A percentile compares a stretch with the other conserved stretches of the same genome.
phyloP scores from a whole-genome alignment of 92 coral and sea anemone genomes.

The Zoanthus gigantus region DNA sequence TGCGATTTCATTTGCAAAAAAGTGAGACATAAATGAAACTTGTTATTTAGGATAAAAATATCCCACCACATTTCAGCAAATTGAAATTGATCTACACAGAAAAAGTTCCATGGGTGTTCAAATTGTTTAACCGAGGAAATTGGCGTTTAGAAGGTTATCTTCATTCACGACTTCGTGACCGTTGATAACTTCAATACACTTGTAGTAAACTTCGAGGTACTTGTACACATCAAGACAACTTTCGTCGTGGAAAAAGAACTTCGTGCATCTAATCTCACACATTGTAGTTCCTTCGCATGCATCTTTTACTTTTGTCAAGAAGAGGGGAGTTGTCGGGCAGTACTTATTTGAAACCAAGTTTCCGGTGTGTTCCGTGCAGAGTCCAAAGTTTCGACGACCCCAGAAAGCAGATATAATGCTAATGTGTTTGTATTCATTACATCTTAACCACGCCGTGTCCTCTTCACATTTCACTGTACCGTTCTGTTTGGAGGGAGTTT shows the following conservation, averaged over 20 bases:
- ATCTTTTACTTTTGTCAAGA: slow-evolving; percentile 98
- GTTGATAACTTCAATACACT: slow-evolving; percentile 99
- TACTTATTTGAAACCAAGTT: slow-evolving; percentile 78
- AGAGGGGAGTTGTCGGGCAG: slow-evolving; percentile 96
- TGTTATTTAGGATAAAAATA: slow-evolving; percentile 33
- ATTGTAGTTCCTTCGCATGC: slow-evolving; percentile 99
- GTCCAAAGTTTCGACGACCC: slow-evolving; percentile 99
- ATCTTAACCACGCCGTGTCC: slow-evolving; percentile 99
- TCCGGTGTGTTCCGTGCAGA: slow-evolving; percentile 99
- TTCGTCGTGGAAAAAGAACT: slow-evolving; percentile 94
- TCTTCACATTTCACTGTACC: slow-evolving; percentile 99
- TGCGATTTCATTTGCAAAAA: slow-evolving; percentile 61
- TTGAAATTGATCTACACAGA: slow-evolving; percentile 34
- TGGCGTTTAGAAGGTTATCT: slow-evolving; percentile 98
- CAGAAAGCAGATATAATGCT: slow-evolving; percentile 99
- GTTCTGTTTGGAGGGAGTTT: slow-evolving; percentile 65
- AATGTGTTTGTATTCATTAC: slow-evolving; percentile 99
- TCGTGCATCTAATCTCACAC: slow-evolving; percentile 99
- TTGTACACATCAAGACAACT: slow-evolving; percentile 91
- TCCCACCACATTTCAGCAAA: slow-evolving; percentile 45
- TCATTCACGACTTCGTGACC: slow-evolving; percentile 99
- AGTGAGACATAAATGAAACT: slow-evolving; percentile 47
- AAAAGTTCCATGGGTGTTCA: slow-evolving; percentile 23
- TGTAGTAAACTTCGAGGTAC: slow-evolving; percentile 99
- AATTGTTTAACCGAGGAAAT: slow-evolving; percentile 86